Percentiles rank a stretch among this genome's conserved stretches.
Conservation (phyloP, 2,113 vertebrate genomes). For the Laticauda laticaudata region DNA sequence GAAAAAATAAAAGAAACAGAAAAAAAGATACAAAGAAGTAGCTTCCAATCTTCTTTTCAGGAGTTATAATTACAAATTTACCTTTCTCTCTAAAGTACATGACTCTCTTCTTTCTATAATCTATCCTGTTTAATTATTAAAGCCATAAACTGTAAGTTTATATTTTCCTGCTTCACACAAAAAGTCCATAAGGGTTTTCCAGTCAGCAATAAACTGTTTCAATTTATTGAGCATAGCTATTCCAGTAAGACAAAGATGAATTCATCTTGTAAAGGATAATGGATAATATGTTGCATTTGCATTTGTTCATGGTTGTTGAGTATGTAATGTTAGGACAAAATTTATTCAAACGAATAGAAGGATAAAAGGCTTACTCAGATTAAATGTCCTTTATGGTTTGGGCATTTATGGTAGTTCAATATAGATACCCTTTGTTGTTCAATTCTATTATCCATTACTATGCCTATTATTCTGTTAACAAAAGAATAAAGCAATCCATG, state of each 20-base stretch:
- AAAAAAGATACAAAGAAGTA: neutral
- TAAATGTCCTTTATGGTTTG: neutral
- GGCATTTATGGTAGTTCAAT: neutral
- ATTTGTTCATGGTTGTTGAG: neutral
- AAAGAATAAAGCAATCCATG: neutral
- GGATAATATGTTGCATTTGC: neutral
- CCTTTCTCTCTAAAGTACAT: neutral
- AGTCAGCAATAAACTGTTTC: neutral
- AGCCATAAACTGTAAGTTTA: neutral
- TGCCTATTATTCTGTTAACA: neutral
- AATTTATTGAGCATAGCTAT: neutral
- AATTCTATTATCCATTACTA: neutral
- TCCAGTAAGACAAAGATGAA: slow-evolving; percentile 13
- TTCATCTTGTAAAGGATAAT: neutral
- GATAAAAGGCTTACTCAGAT: neutral
- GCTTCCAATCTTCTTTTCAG: neutral
- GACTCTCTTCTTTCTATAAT: neutral
- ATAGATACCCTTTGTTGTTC: neutral
- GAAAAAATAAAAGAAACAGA: neutral
- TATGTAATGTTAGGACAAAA: slow-evolving; percentile 2
- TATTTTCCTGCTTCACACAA: neutral
- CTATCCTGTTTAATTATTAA: neutral
- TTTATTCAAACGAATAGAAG: slow-evolving; percentile 1
- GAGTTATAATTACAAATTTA: neutral
- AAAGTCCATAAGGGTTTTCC: neutral